Evolutionary conservation across 92 coral and sea anemone genomes (phyloP), one percentile per base, ranked within the genome.

Genomic region (Epizoanthus fatuus): DNA sequence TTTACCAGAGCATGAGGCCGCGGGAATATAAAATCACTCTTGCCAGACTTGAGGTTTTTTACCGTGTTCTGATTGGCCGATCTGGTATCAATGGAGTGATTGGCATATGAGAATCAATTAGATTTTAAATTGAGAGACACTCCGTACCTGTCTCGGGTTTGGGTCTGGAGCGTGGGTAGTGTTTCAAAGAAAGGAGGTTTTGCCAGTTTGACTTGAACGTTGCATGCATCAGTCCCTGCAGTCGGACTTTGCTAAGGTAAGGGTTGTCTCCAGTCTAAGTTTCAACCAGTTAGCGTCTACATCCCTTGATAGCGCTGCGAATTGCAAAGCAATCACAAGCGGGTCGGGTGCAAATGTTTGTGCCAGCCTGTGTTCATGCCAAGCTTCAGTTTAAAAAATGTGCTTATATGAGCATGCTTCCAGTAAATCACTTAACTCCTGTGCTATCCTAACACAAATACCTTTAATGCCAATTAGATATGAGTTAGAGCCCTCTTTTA

Each of bases 131-230:
- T 44, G 15, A 17, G 82, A 77, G 82, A 20, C 82, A 77, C 70
- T 77, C 82, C 64, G 82, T 77, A 53, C 82, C 82, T 77, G 82
- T 64, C 82, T 77, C 82, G 82, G 70, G 4, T 57, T 75, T 32
- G 58, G 81, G 42, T 20, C 14, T 73, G 79, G 35, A 49, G 53
- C 13, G 16, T 32, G 22, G 69, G 25, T 8, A 77, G 44, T 51
- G 55, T 11, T 8, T 62, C 20, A 49, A 2, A 60, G 57, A 39
- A 35, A 25, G 69, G 57, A 75, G 58, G 3, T 77, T 77, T 25
- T 42, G 45, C 7, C 15, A 16, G 38, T 77, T 60, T 47, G 17
- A n/a, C 56, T 49, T 20, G 39, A 60, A 42, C 45, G 12, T 77
- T 60, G 35, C 45, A 5, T 60, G 54, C 42, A 42, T 42, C n/a